phyloP scores from a whole-genome alignment of 1,140 invertebrate species.

The Bradynema listronoti region DNA sequence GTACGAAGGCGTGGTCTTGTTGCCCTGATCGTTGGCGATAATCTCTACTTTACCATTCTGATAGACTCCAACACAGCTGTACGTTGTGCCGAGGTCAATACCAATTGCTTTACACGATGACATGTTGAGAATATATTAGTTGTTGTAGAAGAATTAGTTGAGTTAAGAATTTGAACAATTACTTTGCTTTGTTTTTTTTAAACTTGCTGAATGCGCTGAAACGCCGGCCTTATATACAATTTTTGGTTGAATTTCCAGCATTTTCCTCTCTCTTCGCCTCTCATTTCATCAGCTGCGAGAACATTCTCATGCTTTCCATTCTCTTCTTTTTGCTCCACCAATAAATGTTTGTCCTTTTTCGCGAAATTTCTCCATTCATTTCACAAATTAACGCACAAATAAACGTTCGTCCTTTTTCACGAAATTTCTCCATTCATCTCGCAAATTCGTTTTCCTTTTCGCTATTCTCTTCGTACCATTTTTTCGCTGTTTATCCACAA shows the following conservation, averaged over 20 bases:
- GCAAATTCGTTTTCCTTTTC: too few relatives aligned
- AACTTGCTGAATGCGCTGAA: not conserved
- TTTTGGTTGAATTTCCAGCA: too few relatives aligned
- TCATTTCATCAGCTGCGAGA: too few relatives aligned
- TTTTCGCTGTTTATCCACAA: too few relatives aligned
- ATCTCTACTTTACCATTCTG: slow-evolving; percentile 75
- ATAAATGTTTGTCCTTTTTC: not conserved
- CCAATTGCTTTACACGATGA: slow-evolving; percentile 9
- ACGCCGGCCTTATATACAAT: not conserved
- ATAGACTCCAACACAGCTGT: slow-evolving; percentile 69
- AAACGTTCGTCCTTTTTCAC: not conserved
- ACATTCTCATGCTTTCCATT: too few relatives aligned
- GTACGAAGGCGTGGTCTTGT: slow-evolving; percentile 89
- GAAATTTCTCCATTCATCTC: not conserved
- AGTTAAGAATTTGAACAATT: not conserved
- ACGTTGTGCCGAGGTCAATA: slow-evolving; percentile 69
- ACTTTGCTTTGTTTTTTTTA: not conserved
- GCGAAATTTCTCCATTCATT: not conserved
- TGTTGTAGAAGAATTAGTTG: not conserved
- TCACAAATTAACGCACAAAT: not conserved
- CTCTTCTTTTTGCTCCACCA: too few relatives aligned
- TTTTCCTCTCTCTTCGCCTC: too few relatives aligned
- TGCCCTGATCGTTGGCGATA: slow-evolving; percentile 79
- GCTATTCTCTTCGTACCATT: too few relatives aligned
- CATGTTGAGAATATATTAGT: not conserved